phyloP scores from a whole-genome alignment of 2,797 vertebrate species.

The Rachycentron canadum region DNA sequence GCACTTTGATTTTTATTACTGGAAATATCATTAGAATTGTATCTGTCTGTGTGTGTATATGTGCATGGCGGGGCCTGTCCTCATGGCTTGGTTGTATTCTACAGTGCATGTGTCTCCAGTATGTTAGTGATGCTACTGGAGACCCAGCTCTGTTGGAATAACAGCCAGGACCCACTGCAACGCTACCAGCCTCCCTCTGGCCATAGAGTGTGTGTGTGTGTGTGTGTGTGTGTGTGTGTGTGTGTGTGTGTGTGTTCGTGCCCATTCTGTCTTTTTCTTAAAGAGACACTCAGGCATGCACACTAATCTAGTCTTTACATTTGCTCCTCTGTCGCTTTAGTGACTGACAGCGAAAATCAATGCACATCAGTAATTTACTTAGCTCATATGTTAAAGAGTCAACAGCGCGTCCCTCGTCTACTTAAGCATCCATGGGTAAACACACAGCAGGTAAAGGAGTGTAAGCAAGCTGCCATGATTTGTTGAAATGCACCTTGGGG shows the following conservation, averaged over 20 bases:
- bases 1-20: neutral
- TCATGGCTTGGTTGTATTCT: constrained; percentile 95
- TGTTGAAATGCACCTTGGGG: constrained; percentile 26
- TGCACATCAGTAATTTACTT: constrained; percentile 51
- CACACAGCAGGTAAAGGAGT: constrained; percentile 30
- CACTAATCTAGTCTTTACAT: constrained; percentile 15
- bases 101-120: constrained; percentile 99
- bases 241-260: constrained; percentile 20
- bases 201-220: constrained; percentile 30
- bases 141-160: constrained; percentile 98
- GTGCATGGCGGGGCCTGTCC: constrained; percentile 30
- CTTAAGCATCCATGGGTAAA: constrained; percentile 30
- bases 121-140: constrained; percentile 93
- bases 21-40: neutral
- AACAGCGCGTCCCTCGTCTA: constrained; percentile 7
- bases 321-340: constrained; percentile 3
- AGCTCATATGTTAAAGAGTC: constrained; percentile 32
- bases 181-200: constrained; percentile 52
- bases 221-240: constrained; percentile 33
- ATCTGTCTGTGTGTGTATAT: neutral
- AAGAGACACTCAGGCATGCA: neutral
- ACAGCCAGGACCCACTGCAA: constrained; percentile 89
- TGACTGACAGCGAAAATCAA: constrained; percentile 53
- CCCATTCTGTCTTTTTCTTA: constrained; percentile 7
- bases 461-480: constrained; percentile 22